Conservation (phyloP, 2,797 vertebrate genomes). For the Cynopterus sphinx region DNA sequence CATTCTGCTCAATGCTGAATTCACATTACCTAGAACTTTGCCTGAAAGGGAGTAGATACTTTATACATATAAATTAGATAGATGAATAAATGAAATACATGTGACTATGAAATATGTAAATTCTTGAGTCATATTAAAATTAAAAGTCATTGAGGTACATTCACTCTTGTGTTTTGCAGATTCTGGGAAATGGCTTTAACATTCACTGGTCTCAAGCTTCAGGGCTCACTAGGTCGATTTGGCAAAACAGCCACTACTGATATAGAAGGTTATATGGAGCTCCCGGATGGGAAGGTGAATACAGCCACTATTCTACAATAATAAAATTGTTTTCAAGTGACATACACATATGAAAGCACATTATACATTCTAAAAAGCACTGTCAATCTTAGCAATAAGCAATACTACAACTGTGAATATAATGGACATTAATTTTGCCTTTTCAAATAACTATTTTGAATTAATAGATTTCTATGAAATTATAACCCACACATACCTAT, state of each 20-base stretch:
- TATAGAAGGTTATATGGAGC: slow-evolving; percentile 91
- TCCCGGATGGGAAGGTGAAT: slow-evolving; percentile 95
- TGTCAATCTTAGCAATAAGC: neutral
- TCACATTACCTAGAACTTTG: neutral
- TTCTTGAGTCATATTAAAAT: neutral
- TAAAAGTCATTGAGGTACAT: neutral
- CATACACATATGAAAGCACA: neutral
- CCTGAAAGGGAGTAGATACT: neutral
- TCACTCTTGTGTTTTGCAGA: slow-evolving; percentile 81
- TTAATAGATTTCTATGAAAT: slow-evolving; percentile 14
- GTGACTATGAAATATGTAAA: neutral
- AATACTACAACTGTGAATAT: neutral
- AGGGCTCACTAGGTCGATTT: slow-evolving; percentile 93
- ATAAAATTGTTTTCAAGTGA: neutral
- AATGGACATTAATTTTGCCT: neutral
- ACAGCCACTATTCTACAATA: neutral
- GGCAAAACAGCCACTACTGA: slow-evolving; percentile 92
- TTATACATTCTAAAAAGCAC: neutral
- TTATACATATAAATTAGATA: neutral
- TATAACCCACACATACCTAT: neutral
- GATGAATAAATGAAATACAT: neutral
- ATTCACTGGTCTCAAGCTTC: slow-evolving; percentile 94
- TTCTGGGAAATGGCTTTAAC: slow-evolving; percentile 96
- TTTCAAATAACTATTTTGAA: neutral
- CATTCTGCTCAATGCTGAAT: neutral